Evolutionary conservation across 2,797 vertebrate species (phyloP).

Genomic region (Pelochelys cantorii): DNA sequence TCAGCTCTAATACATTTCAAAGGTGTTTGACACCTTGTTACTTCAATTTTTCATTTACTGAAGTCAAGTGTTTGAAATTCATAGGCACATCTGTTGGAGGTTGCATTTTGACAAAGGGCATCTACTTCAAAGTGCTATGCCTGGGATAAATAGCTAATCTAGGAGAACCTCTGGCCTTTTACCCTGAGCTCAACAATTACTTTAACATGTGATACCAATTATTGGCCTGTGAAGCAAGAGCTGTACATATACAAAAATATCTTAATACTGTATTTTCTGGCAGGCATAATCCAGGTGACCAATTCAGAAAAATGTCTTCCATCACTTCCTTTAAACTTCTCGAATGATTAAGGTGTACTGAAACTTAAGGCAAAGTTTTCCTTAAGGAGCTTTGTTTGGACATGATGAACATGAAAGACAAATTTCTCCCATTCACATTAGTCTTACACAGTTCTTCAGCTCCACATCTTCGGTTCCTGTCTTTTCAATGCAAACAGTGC

Average conservation of each 20-base stretch:
- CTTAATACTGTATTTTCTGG: accelerated
- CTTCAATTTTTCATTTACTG: not conserved
- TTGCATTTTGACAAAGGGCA: not conserved
- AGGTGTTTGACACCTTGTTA: not conserved
- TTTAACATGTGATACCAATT: not conserved
- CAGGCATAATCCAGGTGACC: not conserved
- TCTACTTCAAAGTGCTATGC: not conserved
- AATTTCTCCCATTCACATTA: not conserved
- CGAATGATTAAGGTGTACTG: not conserved
- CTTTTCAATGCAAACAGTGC: constrained; percentile 51
- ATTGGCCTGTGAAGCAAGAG: accelerated
- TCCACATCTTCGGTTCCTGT: accelerated
- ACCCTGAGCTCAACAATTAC: not conserved
- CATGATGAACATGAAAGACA: not conserved
- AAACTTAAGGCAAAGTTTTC: not conserved
- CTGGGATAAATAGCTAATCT: not conserved
- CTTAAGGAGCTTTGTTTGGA: not conserved
- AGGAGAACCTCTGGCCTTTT: not conserved
- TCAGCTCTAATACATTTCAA: not conserved
- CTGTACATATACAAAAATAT: accelerated
- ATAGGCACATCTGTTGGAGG: not conserved
- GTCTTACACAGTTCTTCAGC: not conserved
- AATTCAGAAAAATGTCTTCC: not conserved
- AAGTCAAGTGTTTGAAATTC: not conserved
- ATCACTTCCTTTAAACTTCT: not conserved